These are phyloP conservation scores for Beris morrisii DNA, from an alignment of 2,888 invertebrate genomes.

Conservation along the genomic window DNA sequence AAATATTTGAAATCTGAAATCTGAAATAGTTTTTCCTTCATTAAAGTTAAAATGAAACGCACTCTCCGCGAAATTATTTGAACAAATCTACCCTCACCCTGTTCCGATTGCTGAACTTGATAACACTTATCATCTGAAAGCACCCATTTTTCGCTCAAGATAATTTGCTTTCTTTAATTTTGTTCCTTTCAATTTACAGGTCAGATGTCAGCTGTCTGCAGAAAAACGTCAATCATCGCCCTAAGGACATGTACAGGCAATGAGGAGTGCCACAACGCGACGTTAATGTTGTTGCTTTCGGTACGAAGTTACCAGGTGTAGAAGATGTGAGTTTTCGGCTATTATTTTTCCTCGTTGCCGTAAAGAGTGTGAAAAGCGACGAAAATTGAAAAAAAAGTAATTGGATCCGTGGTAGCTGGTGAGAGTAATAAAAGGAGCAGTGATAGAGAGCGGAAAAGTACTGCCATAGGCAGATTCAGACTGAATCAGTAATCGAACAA, in stretches of 20 bases:
- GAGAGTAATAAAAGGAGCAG: not conserved
- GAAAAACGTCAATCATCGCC: constrained; percentile 15
- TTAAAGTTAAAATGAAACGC: no score
- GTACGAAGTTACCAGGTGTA: not conserved
- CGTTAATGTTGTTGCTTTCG: not conserved
- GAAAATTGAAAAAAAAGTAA: constrained; percentile 3
- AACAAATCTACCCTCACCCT: no score
- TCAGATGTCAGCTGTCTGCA: constrained; percentile 4
- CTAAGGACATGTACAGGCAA: constrained; percentile 2
- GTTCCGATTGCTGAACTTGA: no score
- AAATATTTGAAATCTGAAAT: no score
- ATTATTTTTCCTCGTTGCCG: not conserved
- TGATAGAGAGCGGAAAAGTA: not conserved
- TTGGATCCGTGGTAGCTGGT: constrained; percentile 12
- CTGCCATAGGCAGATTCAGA: not conserved
- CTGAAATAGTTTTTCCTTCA: no score
- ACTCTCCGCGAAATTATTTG: no score
- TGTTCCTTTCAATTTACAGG: constrained; percentile 5
- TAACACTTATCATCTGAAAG: no score
- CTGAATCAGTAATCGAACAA: not conserved
- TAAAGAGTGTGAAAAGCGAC: not conserved
- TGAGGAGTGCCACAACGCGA: not conserved
- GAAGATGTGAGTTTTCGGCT: constrained; percentile 14
- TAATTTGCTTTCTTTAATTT: constrained; percentile 10
- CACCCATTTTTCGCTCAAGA: no score